These are phyloP conservation scores for Anastrepha ludens DNA, from an alignment of 1,140 invertebrate species.

Conservation along the genomic window DNA sequence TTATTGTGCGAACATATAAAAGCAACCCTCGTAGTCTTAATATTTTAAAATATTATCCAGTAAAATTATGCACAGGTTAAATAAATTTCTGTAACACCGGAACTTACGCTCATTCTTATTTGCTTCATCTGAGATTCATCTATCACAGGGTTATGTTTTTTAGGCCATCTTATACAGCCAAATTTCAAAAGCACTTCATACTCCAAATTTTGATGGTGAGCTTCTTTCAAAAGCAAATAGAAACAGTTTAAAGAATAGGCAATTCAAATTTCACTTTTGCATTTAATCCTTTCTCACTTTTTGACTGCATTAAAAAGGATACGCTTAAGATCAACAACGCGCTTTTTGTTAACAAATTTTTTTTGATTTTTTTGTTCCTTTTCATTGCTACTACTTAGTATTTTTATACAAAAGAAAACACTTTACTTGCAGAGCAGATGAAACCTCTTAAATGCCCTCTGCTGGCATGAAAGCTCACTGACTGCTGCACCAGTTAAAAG, in stretches of 20 bases:
- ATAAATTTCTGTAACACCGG: no score
- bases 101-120: no score
- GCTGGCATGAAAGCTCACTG: neutral
- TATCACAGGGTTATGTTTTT: no score
- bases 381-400: neutral
- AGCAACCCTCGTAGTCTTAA: no score
- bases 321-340: constrained; percentile 16
- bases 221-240: neutral
- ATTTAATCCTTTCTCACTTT: constrained; percentile 1
- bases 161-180: no score
- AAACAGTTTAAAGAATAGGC: constrained; percentile 21
- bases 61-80: no score
- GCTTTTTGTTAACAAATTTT: constrained; percentile 25
- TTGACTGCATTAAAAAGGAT: constrained; percentile 28
- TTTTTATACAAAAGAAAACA: constrained; percentile 38
- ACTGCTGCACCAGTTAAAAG: constrained; percentile 13
- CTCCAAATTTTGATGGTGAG: neutral
- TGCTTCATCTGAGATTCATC: no score
- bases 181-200: no score
- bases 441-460: constrained; percentile 1
- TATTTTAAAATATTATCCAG: no score
- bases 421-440: neutral
- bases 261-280: constrained; percentile 20
- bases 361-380: neutral
- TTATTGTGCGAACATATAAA: no score